Evolutionary conservation across 2,113 vertebrate genomes (phyloP), one percentile per base, ranked within the genome.

Genomic region (Scortum barcoo): DNA sequence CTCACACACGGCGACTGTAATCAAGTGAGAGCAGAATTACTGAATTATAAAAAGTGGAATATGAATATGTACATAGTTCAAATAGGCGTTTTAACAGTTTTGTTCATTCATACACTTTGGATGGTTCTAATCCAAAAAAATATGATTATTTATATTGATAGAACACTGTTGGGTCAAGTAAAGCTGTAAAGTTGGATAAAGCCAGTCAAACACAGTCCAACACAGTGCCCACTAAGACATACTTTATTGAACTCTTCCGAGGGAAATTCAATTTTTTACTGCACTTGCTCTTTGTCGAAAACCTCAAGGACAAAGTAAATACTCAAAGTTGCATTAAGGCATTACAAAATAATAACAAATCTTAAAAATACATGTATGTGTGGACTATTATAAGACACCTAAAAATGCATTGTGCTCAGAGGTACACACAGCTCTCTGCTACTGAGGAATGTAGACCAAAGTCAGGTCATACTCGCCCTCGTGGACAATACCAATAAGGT

Each of bases 1-100:
- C 40, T 67, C 42, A 48, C 30, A 75, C 65, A 53, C 67, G 65
- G 48, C 46, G 5, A 9, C 11, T 42, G 20, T 56, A 48, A 48
- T 69, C 10, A 54, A 57, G 17, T 67, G 19, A 68, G 17, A 33
- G 5, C 61, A 62, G 16, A 80, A 50, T 68, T 51, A 66, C 28
- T 7, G 40, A 74, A 46, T 48, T 19, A 16, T 7, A 22, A 57
- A 57, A 28, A 42, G 40, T 42, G 12, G 40, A 42, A 42, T 12
- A 42, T 42, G 40, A 42, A 42, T 42, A 42, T 42, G 11, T 42
- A 36, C 33, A 6, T 42, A 42, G 10, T 13, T 42, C 11, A 42
- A 42, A 42, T 12, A 13, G 12, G 40, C 10, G 11, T 42, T 13
- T 42, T 12, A 42, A 13, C 11, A 10, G 11, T 8, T 16, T 50